phyloP scores from a whole-genome alignment of 1,140 invertebrate genomes.

The Sweltsa coloradensis region DNA sequence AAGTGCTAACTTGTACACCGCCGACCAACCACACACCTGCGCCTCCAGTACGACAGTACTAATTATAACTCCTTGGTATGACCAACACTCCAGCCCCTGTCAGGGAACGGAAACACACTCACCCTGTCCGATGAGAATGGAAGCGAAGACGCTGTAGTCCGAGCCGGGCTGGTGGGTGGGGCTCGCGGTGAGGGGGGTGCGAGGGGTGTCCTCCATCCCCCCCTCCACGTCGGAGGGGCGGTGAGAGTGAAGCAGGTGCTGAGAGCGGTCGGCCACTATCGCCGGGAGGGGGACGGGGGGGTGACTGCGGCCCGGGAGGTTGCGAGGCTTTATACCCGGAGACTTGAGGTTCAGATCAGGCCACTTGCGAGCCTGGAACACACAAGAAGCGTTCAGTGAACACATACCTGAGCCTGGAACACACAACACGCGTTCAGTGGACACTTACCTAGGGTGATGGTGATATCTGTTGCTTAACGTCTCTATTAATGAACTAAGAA shows the following conservation, averaged over 20 bases:
- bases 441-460: too few species aligned
- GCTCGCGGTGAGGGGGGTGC: constrained; percentile 24
- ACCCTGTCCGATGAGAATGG: constrained; percentile 33
- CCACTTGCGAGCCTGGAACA: constrained; percentile 64
- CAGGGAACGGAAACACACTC: too few species aligned
- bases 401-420: too few species aligned
- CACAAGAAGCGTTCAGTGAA: too few species aligned
- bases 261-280: constrained; percentile 17
- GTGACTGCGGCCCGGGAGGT: constrained; percentile 34
- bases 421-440: too few species aligned
- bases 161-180: constrained; percentile 29
- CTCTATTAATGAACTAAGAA: too few species aligned
- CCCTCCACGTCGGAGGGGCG: constrained; percentile 29
- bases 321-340: constrained; percentile 74
- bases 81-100: too few species aligned
- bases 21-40: too few species aligned
- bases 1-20: too few species aligned
- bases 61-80: too few species aligned
- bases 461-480: too few species aligned
- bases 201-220: constrained; percentile 14
- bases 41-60: too few species aligned
- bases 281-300: constrained; percentile 30
- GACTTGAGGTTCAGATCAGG: constrained; percentile 77
- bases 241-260: constrained; percentile 30
- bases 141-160: constrained; percentile 35